phyloP scores from a whole-genome alignment of 2,888 invertebrate species.

The Ectemnius lituratus region DNA sequence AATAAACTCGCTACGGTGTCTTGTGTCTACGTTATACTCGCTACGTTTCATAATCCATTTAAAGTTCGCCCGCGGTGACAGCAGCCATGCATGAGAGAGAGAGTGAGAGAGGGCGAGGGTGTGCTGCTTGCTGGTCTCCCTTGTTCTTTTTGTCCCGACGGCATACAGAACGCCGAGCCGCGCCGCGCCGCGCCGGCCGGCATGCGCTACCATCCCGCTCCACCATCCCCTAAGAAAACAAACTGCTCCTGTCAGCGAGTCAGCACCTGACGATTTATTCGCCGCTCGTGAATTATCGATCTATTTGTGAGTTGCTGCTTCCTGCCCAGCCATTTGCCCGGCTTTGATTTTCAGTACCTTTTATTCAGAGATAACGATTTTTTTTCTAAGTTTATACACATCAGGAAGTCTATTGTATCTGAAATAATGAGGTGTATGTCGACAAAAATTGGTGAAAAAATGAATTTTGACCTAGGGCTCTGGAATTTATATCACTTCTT shows the following conservation, averaged over 20 bases:
- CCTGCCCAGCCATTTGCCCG: constrained; percentile 24
- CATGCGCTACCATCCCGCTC: neutral
- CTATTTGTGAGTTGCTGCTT: constrained; percentile 25
- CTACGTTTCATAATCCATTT: constrained; percentile 14
- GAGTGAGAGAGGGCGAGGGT: neutral
- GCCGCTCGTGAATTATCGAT: constrained; percentile 39
- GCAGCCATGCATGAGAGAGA: too few relatives aligned
- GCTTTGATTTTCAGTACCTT: constrained; percentile 21
- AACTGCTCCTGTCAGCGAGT: constrained; percentile 46
- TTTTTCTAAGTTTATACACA: too few relatives aligned
- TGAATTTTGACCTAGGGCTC: too few relatives aligned
- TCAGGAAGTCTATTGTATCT: too few relatives aligned
- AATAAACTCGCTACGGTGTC: constrained; percentile 15
- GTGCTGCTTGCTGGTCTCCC: neutral
- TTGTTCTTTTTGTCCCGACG: constrained; percentile 11
- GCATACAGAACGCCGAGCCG: neutral
- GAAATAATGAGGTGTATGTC: too few relatives aligned
- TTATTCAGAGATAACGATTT: too few relatives aligned
- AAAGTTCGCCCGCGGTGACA: neutral
- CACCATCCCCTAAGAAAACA: constrained; percentile 39
- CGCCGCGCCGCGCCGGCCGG: neutral
- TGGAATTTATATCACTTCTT: too few relatives aligned
- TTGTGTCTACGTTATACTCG: neutral
- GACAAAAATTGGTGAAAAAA: too few relatives aligned
- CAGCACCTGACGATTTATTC: constrained; percentile 35